phyloP scores from a whole-genome alignment of 2,113 vertebrate species.

The Probosciger aterrimus region DNA sequence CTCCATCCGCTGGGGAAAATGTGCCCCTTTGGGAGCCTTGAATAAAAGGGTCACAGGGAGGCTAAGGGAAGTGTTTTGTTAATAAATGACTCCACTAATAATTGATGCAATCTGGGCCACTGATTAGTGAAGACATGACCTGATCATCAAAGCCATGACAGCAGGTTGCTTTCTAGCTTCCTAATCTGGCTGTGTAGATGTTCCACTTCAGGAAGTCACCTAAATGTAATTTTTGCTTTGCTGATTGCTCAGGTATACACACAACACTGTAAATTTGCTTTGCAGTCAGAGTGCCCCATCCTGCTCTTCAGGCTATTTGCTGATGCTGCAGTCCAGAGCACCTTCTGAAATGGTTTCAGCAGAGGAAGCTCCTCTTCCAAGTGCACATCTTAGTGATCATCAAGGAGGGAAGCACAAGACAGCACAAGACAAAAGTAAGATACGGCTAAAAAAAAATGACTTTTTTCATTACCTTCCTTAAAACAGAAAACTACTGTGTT shows the following conservation, averaged over 20 bases:
- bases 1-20: background rate
- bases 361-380: background rate
- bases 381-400: background rate
- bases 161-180: background rate
- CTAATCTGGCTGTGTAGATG: background rate
- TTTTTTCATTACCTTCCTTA: background rate
- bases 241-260: background rate
- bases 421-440: background rate
- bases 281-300: background rate
- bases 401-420: background rate
- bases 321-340: background rate
- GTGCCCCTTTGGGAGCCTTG: background rate
- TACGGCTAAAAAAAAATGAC: background rate
- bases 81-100: background rate
- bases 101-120: background rate
- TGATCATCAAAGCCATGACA: background rate
- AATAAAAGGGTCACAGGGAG: background rate
- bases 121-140: background rate
- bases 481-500: background rate
- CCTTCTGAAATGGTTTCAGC: background rate
- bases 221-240: background rate
- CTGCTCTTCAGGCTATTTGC: background rate
- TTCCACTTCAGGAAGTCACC: background rate
- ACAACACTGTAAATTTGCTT: background rate
- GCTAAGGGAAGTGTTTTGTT: background rate